phyloP scores from a whole-genome alignment of 2,888 invertebrate species.

The Ennomos quercinarius region DNA sequence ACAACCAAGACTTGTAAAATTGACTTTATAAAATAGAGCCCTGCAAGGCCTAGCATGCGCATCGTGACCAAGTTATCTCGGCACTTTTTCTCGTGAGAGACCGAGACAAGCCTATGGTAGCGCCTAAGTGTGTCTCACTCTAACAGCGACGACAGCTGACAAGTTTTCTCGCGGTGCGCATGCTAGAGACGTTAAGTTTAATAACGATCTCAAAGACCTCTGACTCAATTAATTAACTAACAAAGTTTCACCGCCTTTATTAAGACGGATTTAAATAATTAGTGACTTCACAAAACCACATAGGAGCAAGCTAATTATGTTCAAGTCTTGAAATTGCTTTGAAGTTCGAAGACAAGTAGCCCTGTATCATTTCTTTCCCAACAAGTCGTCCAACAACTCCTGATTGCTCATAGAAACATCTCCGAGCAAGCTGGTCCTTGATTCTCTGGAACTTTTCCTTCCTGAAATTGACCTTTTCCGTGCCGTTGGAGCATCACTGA shows the following conservation, averaged over 20 bases:
- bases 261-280: constrained; percentile 33
- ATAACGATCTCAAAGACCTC: constrained; percentile 21
- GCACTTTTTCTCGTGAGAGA: no score
- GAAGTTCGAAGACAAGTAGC: constrained; percentile 25
- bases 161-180: no score
- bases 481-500: constrained; percentile 51
- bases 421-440: constrained; percentile 61
- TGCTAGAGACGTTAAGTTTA: constrained; percentile 2
- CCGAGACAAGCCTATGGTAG: no score
- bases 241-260: constrained; percentile 16
- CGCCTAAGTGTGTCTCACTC: no score
- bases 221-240: constrained; percentile 27
- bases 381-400: constrained; percentile 72
- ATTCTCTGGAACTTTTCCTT: constrained; percentile 57
- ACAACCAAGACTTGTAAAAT: no score
- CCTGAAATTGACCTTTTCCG: constrained; percentile 70
- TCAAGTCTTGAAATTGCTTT: constrained; percentile 5
- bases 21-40: no score
- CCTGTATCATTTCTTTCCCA: constrained; percentile 76
- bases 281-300: constrained; percentile 22
- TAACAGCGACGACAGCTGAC: no score
- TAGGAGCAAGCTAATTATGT: constrained; percentile 19
- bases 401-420: constrained; percentile 74
- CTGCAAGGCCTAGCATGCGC: no score
- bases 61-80: no score